Evolutionary conservation across 2,797 vertebrate genomes (phyloP), one percentile per base, ranked within the genome.

Genomic region (Sebastes kiyomatsui): DNA sequence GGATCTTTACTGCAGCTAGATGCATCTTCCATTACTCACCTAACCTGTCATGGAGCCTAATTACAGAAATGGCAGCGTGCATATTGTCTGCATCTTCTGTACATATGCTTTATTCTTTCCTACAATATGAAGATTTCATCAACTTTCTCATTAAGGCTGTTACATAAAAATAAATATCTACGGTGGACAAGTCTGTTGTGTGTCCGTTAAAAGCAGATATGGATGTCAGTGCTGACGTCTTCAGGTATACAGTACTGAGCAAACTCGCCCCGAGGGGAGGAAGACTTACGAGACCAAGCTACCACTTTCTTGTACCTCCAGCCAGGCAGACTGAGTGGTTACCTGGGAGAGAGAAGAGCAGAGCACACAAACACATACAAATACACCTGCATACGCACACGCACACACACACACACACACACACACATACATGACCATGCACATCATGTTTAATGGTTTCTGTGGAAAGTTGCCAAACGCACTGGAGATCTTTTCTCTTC

Each of bases 401-500:
- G n/a, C n/a, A 61, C 79, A 77, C 22, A 68, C 81, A 66, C 66
- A 81, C 46, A 78, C 54, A 56, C 54, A 71, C 32, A 56, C 59
- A 70, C 2, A 46, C 25, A 69, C 67, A 27, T 7, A 73, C 67
- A 67, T 20, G 5, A 23, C 35, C 46, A 67, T 38, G 60, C 74
- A 69, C 85, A 85, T 84, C 46, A 33, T 65, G 66, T 88, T 88
- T 92, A 90, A 94, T 94, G 91, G 90, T 90, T 85, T 92, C 59
- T 49, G 66, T 92, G 90, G 90, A 94, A 88, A 87, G 75, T 68
- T 91, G 92, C 91, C 92, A 93, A 90, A 85, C 67, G 72, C 69
- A 78, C 81, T 83, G 60, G 75, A 71, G 55, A 73, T 86, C 82
- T 77, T 77, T 20, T 82, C 56, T 74, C 56, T 60, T 73, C 54